phyloP scores from a whole-genome alignment of 2,113 vertebrate genomes.

The Microtus pennsylvanicus region DNA sequence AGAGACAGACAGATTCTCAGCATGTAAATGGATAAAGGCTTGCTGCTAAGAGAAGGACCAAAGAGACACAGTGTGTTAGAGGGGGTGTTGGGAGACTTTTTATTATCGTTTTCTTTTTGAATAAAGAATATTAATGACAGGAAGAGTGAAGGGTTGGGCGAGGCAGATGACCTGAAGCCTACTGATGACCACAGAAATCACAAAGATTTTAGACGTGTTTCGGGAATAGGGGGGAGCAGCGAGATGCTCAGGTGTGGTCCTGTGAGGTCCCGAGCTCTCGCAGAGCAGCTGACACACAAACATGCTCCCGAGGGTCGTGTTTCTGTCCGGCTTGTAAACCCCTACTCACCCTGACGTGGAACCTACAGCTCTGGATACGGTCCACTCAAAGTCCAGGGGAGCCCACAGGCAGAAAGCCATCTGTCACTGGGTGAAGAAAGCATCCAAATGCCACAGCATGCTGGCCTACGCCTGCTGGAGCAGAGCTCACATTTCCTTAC shows the following conservation, averaged over 20 bases:
- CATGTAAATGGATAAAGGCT: not conserved
- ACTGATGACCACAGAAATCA: not conserved
- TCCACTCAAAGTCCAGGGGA: not conserved
- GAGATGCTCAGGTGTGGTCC: not conserved
- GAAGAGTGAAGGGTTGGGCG: not conserved
- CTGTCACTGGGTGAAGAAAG: not conserved
- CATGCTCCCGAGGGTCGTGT: not conserved
- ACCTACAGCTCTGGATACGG: not conserved
- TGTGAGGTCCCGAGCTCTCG: not conserved
- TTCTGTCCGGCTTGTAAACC: not conserved
- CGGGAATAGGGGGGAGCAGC: not conserved
- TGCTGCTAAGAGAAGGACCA: not conserved
- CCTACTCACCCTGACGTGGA: not conserved
- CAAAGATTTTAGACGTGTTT: not conserved
- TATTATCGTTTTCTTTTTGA: not conserved
- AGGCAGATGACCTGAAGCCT: not conserved
- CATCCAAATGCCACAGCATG: no score
- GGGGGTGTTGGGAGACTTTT: not conserved
- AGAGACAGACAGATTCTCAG: not conserved
- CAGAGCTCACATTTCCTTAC: not conserved
- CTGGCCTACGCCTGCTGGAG: no score
- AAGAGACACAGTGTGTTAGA: not conserved
- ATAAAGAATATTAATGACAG: not conserved
- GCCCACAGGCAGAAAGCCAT: not conserved
- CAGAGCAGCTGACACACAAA: not conserved